phyloP scores from a whole-genome alignment of 1,140 invertebrate genomes.

The Drosophila teissieri region DNA sequence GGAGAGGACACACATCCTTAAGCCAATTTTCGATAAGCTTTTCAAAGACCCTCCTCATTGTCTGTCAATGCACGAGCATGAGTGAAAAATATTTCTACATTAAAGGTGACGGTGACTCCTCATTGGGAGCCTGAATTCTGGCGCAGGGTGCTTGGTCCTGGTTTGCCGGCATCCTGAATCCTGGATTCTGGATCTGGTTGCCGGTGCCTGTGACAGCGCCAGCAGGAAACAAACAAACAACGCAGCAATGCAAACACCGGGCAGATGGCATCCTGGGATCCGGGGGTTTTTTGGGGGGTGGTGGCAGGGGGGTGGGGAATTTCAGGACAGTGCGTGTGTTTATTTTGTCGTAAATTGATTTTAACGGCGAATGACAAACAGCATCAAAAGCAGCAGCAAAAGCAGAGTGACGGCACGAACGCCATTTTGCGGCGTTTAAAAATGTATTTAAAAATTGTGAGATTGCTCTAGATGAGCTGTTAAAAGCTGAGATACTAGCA shows the following conservation, averaged over 20 bases:
- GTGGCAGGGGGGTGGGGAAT: conserved; percentile 3
- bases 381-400: conserved; percentile 19
- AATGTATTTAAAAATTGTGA: conserved; percentile 67
- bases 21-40: conserved; percentile 79
- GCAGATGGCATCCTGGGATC: conserved; percentile 18
- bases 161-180: conserved; percentile 2
- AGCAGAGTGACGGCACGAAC: conserved; percentile 30
- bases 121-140: conserved; percentile 5
- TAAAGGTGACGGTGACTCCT: conserved; percentile 65
- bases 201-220: conserved; percentile 47
- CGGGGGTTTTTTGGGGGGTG: neutral
- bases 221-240: conserved; percentile 78
- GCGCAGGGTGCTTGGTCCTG: conserved; percentile 7
- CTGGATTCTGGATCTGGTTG: conserved; percentile 19
- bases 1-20: conserved; percentile 40
- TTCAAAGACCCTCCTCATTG: conserved; percentile 57
- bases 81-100: conserved; percentile 74
- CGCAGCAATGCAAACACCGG: conserved; percentile 69
- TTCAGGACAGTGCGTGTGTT: conserved; percentile 72
- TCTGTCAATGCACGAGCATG: conserved; percentile 56
- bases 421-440: conserved; percentile 71
- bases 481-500: conserved; percentile 20
- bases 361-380: conserved; percentile 81
- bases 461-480: conserved; percentile 36
- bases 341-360: conserved; percentile 83